Conservation (phyloP, 2,113 vertebrate species). For the Choloepus hoffmanni region DNA sequence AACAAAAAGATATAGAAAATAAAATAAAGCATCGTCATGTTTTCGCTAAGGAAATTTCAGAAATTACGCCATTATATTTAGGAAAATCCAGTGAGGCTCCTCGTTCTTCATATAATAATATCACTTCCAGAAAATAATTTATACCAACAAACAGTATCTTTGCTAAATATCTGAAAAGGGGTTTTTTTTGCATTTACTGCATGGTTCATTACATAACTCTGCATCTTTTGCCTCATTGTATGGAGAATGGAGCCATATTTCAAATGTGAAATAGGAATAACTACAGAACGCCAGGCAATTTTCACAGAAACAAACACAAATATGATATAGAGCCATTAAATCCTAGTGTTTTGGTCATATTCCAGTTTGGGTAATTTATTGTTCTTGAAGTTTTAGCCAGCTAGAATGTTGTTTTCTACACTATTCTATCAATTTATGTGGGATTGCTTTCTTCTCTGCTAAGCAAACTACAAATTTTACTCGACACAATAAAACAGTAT, state of each 20-base stretch:
- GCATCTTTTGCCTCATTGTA: slow-evolving; percentile 33
- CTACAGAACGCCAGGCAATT: slow-evolving; percentile 17
- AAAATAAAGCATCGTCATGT: not conserved
- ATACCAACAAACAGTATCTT: not conserved
- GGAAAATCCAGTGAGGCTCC: not conserved
- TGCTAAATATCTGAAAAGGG: not conserved
- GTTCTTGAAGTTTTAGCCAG: slow-evolving; percentile 42
- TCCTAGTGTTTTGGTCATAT: slow-evolving; percentile 16
- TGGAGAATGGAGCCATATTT: slow-evolving; percentile 52
- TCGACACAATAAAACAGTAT: not conserved
- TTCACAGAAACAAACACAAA: slow-evolving; percentile 64
- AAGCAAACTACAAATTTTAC: slow-evolving; percentile 61
- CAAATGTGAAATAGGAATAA: slow-evolving; percentile 61
- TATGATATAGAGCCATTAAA: slow-evolving; percentile 41
- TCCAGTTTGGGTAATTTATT: slow-evolving; percentile 12
- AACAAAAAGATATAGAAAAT: not conserved
- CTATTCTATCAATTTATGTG: slow-evolving; percentile 30
- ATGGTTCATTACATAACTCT: slow-evolving; percentile 46
- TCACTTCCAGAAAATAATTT: not conserved
- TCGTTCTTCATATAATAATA: not conserved
- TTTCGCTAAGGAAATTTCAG: not conserved
- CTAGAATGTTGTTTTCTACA: not conserved
- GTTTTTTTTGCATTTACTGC: not conserved
- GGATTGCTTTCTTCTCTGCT: slow-evolving; percentile 30
- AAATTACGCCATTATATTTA: not conserved